Evolutionary conservation across 2,888 invertebrate species (phyloP), one percentile per base, ranked within the genome.

Genomic region (Esperia sulphurella): DNA sequence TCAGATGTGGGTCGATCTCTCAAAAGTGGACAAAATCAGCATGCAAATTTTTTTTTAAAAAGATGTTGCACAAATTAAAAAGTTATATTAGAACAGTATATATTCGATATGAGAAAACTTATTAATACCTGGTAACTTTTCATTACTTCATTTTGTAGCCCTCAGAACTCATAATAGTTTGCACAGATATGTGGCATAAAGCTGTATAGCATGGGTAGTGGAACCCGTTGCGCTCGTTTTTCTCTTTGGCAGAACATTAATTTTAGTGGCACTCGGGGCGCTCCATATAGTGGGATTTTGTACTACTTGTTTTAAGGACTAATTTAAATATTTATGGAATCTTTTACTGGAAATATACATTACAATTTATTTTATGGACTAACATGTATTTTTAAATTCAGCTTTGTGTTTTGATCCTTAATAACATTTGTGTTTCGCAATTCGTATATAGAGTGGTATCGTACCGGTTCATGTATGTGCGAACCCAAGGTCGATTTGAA

Each of bases 211-310:
- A 63, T 67, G 68, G 66, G 70, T 71, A 37, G 54, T 53, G 65
- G 69, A 69, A 54, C 67, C 64, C 66, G 75, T 73, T 71, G 65
- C 74, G 78, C 75, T 83, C 87, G 84, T 88, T 88, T 88, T 86
- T 87, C 87, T 84, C 78, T 71, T 75, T 81, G 85, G 80, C 86
- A 83, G 84, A 79, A 83, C 86, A 88, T 88, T 87, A 84, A 87
- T 87, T 88, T 87, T 78, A 81, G 78, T 79, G 75, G 77, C 85
- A 83, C 87, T 79, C 77, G 61, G 71, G 74, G 78, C 71, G 75
- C 72, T 75, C 74, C 69, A 71, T 74, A 71, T 72, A 68, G 70
- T 63, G 51, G 77, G 79, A 80, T 83, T 86, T 84, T 80, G 71
- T 81, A 79, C 76, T 80, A 79, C 75, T 63, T 67, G 68, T 74